Percentiles rank a stretch among this genome's conserved stretches.
phyloP scores from a whole-genome alignment of 2,113 vertebrate species.

The Clarias batrachus region DNA sequence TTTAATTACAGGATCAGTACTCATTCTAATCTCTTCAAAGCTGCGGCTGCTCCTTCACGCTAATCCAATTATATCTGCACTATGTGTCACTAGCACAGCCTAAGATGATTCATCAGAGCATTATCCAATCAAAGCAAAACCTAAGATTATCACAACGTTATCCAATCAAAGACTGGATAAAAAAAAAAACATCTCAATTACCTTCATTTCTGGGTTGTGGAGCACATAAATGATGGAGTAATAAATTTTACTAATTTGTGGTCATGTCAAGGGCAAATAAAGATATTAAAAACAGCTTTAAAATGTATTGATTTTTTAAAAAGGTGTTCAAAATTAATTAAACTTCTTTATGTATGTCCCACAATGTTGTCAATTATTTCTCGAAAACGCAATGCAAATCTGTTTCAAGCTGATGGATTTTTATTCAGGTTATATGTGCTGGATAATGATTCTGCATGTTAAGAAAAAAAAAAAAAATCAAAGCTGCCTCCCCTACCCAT shows the following conservation, averaged over 20 bases:
- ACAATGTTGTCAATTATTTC: not conserved
- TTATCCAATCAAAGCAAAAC: conserved; percentile 80
- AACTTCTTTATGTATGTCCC: not conserved
- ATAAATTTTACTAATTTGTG: conserved; percentile 13
- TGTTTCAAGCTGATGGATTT: not conserved
- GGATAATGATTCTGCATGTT: not conserved
- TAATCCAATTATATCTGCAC: conserved; percentile 99
- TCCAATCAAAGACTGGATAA: conserved; percentile 58
- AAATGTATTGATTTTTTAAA: not conserved
- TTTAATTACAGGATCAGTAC: conserved; percentile 97
- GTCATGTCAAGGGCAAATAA: not conserved
- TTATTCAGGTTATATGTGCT: not conserved
- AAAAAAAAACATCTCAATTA: conserved; percentile 46
- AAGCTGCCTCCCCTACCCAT: not conserved
- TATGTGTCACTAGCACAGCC: conserved; percentile 77
- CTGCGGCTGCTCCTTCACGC: conserved; percentile 78
- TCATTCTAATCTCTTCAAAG: conserved; percentile 97
- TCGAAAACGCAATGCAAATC: not conserved
- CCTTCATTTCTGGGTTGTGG: conserved; percentile 50
- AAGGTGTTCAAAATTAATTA: not conserved
- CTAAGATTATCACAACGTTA: conserved; percentile 84
- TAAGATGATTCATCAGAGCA: conserved; percentile 81
- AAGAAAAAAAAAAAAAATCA: not conserved
- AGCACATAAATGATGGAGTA: conserved; percentile 35
- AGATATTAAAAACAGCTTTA: not conserved